Percentiles rank a stretch among this genome's conserved stretches.
Conservation (phyloP, 2,888 invertebrate species). For the Exephanes ischioxanthus region DNA sequence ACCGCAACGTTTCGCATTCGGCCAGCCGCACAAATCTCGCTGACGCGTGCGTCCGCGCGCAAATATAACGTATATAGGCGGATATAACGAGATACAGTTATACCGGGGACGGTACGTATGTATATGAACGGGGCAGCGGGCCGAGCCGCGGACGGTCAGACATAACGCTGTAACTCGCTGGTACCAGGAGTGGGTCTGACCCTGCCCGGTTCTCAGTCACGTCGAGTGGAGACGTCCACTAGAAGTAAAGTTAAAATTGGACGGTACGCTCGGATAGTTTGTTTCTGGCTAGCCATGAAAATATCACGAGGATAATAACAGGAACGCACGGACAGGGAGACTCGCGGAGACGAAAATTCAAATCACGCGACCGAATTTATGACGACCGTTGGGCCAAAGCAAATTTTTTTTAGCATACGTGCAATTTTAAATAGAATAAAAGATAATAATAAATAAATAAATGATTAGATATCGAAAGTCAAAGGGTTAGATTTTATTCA, state of each 20-base stretch:
- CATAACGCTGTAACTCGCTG: conserved; percentile 38
- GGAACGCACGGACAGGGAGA: not conserved
- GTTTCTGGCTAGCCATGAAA: conserved; percentile 28
- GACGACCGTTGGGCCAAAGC: not conserved
- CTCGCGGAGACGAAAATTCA: not conserved
- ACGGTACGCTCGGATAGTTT: conserved; percentile 36
- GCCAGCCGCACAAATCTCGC: conserved; percentile 79
- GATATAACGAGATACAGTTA: conserved; percentile 36
- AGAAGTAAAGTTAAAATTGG: conserved; percentile 57
- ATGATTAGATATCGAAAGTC: not conserved
- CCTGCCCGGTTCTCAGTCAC: conserved; percentile 23
- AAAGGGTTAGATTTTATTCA: not conserved
- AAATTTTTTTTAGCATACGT: not conserved
- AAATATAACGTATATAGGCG: conserved; percentile 40
- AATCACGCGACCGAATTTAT: not conserved
- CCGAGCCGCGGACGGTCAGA: conserved; percentile 18
- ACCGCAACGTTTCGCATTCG: conserved; percentile 79
- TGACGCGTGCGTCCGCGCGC: conserved; percentile 71
- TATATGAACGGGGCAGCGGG: conserved; percentile 12
- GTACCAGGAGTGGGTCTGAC: not conserved
- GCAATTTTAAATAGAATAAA: not conserved
- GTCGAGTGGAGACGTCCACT: conserved; percentile 23
- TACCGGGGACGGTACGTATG: conserved; percentile 15
- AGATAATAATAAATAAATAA: not conserved
- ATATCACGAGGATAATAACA: conserved; percentile 31